Evolutionary conservation across 2,888 invertebrate species (phyloP).

Genomic region (Ophioninae sp.): DNA sequence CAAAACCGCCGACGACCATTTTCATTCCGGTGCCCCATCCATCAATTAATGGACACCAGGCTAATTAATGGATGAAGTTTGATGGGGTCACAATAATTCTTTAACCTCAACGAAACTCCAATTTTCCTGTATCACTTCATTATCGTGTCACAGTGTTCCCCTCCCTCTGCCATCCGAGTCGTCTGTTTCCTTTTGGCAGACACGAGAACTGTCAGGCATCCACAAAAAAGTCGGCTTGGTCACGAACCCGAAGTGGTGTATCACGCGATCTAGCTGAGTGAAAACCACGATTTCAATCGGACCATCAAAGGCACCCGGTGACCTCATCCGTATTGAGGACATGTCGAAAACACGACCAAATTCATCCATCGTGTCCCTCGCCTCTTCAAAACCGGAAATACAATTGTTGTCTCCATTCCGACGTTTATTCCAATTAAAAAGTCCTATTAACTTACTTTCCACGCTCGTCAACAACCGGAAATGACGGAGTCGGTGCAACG

Average conservation of each 20-base stretch:
- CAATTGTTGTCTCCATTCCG: not conserved
- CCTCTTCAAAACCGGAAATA: not conserved
- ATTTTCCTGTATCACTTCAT: not conserved
- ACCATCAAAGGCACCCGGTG: not conserved
- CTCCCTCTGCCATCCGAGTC: not conserved
- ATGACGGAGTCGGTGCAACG: conserved; percentile 30
- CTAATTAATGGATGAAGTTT: not conserved
- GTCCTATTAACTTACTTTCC: conserved; percentile 44
- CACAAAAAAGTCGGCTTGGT: not conserved
- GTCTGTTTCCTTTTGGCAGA: not conserved
- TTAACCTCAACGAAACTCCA: not conserved
- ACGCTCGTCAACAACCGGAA: conserved; percentile 44
- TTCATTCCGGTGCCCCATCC: not conserved
- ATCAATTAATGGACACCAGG: not conserved
- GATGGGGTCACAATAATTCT: not conserved
- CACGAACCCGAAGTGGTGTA: not conserved
- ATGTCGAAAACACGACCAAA: not conserved
- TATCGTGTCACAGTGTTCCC: not conserved
- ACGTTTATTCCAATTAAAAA: conserved; percentile 8
- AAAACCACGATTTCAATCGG: not conserved
- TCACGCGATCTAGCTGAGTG: not conserved
- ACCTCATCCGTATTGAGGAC: conserved; percentile 1
- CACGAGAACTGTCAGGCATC: not conserved
- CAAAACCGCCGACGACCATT: not conserved
- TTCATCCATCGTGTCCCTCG: not conserved